Evolutionary conservation across 2,888 invertebrate genomes (phyloP).

Genomic region (Vandiemenella viatica): DNA sequence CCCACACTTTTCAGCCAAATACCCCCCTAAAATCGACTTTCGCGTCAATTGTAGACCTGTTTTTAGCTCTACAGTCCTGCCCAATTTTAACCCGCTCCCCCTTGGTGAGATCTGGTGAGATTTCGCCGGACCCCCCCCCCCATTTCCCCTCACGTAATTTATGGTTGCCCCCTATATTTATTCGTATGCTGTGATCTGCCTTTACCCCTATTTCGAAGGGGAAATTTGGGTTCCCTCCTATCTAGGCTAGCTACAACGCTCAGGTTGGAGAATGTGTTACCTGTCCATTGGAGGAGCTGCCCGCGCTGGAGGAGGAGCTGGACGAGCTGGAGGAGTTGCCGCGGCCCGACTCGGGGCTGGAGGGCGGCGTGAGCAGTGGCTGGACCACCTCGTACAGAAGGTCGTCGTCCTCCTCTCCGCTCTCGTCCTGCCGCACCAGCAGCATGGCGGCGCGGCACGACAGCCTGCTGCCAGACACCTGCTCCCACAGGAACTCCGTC

Average conservation of each 20-base stretch:
- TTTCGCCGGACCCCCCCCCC: too few relatives aligned
- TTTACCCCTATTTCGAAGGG: too few relatives aligned
- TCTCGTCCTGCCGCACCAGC: constrained; percentile 26
- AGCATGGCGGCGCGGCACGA: constrained; percentile 14
- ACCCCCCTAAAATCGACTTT: too few relatives aligned
- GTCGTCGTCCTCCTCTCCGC: constrained; percentile 37
- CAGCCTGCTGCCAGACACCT: constrained; percentile 46
- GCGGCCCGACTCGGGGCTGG: constrained; percentile 49
- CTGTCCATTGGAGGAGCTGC: not conserved
- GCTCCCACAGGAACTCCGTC: constrained; percentile 39
- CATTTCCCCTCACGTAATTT: not conserved
- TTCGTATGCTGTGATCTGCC: too few relatives aligned
- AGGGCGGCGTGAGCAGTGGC: constrained; percentile 46
- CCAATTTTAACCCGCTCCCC: too few relatives aligned
- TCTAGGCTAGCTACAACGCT: too few relatives aligned
- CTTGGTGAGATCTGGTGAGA: too few relatives aligned
- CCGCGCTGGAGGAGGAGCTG: not conserved
- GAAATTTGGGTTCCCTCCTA: too few relatives aligned
- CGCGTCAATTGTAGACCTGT: too few relatives aligned
- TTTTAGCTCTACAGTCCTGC: too few relatives aligned
- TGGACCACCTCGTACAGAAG: constrained; percentile 28
- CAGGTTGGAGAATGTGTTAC: not conserved
- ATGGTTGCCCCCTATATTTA: too few relatives aligned
- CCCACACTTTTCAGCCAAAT: too few relatives aligned
- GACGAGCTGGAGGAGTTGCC: not conserved